Percentiles rank a stretch among this genome's conserved stretches.
phyloP scores from a whole-genome alignment of 92 coral and sea anemone species.

The Actinernus sp. region DNA sequence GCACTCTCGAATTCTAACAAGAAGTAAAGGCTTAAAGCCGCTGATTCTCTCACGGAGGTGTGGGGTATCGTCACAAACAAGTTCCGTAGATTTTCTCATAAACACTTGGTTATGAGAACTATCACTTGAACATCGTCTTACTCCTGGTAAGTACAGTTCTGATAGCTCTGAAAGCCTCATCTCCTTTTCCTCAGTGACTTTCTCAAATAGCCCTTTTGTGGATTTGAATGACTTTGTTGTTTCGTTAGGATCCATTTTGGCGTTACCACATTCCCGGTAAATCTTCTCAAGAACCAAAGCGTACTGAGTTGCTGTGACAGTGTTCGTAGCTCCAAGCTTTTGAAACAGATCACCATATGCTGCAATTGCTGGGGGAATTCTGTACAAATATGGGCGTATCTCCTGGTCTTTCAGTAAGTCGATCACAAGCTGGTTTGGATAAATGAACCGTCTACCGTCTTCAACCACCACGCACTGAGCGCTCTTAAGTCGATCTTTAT shows the following conservation, averaged over 20 bases:
- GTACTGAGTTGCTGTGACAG: slow-evolving; percentile 46
- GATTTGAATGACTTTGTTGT: slow-evolving; percentile 13
- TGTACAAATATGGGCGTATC: slow-evolving; percentile 63
- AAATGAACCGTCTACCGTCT: slow-evolving; percentile 38
- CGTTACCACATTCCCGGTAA: slow-evolving; percentile 23
- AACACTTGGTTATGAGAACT: slow-evolving; percentile 7
- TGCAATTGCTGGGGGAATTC: slow-evolving; percentile 46
- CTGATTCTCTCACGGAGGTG: slow-evolving; percentile 36
- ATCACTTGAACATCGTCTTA: not conserved
- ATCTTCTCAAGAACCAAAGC: slow-evolving; percentile 55
- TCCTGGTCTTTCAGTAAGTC: slow-evolving; percentile 30
- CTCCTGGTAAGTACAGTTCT: slow-evolving; percentile 30
- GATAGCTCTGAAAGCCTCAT: not conserved
- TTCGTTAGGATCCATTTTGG: slow-evolving; percentile 41
- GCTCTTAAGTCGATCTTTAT: slow-evolving; percentile 15
- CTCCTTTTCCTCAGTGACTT: slow-evolving; percentile 6
- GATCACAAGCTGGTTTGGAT: slow-evolving; percentile 44
- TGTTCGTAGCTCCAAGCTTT: slow-evolving; percentile 50
- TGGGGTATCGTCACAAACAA: slow-evolving; percentile 44
- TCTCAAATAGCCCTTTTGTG: slow-evolving; percentile 56
- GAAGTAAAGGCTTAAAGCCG: slow-evolving; percentile 3
- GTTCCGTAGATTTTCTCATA: slow-evolving; percentile 29
- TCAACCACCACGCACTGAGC: slow-evolving; percentile 60
- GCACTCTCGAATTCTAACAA: slow-evolving; percentile 32
- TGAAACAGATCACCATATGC: slow-evolving; percentile 36